These are phyloP conservation scores for Eumacrocentrus americanus DNA, from an alignment of 2,888 invertebrate species.

Conservation along the genomic window DNA sequence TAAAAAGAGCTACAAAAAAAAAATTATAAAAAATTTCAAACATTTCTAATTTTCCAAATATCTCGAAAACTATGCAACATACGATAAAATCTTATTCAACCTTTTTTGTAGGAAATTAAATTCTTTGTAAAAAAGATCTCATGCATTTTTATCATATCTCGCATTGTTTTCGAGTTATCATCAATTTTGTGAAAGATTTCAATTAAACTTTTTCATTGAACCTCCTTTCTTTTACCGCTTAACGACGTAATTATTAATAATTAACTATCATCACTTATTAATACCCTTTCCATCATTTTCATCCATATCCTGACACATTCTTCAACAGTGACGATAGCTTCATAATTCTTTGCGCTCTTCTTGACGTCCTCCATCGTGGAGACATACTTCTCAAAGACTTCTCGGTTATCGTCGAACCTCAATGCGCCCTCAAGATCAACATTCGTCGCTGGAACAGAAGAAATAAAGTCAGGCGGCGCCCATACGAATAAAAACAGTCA, in stretches of 20 bases:
- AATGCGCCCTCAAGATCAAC: constrained; percentile 69
- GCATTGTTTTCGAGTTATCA: too few species aligned
- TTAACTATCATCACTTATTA: too few species aligned
- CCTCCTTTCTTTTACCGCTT: too few species aligned
- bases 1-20: too few species aligned
- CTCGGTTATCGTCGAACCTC: constrained; percentile 67
- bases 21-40: neutral
- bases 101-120: too few species aligned
- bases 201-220: too few species aligned
- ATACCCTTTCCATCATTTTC: constrained; percentile 74
- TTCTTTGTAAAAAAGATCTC: too few species aligned
- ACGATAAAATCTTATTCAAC: too few species aligned
- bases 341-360: constrained; percentile 66
- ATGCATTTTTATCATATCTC: too few species aligned
- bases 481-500: neutral
- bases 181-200: too few species aligned
- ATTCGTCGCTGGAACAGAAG: constrained; percentile 7
- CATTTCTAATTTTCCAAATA: too few species aligned
- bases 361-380: constrained; percentile 68
- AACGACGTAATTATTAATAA: constrained; percentile 1
- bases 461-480: neutral
- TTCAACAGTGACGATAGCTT: constrained; percentile 70
- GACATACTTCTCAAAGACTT: constrained; percentile 67
- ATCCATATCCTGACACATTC: constrained; percentile 72
- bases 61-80: too few species aligned